These are phyloP conservation scores for Hylyphantes graminicola DNA, from an alignment of 1,140 invertebrate species.

Conservation along the genomic window DNA sequence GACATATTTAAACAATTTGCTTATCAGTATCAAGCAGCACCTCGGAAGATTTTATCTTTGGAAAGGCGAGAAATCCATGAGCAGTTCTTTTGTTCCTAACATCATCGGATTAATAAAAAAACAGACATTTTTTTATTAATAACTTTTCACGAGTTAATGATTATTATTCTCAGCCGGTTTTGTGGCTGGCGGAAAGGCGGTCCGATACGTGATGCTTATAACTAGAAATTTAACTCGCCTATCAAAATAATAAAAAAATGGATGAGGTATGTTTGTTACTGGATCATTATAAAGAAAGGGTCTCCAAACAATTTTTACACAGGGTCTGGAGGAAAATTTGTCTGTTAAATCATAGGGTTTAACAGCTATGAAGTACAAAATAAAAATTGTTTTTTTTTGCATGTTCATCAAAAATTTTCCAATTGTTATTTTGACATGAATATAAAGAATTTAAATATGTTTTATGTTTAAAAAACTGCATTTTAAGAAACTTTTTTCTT, in stretches of 20 bases:
- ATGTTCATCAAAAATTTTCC: too few species aligned
- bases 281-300: conserved; percentile 27
- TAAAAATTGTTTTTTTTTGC: too few species aligned
- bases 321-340: too few species aligned
- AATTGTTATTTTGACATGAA: too few species aligned
- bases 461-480: too few species aligned
- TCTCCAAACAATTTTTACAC: too few species aligned
- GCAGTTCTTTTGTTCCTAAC: conserved; percentile 43
- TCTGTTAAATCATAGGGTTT: too few species aligned
- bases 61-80: conserved; percentile 19
- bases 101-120: conserved; percentile 5
- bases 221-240: neutral
- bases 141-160: conserved; percentile 34
- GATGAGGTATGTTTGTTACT: conserved; percentile 22
- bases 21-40: neutral
- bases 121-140: neutral
- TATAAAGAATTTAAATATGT: too few species aligned
- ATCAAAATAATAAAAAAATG: neutral
- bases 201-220: conserved; percentile 14
- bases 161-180: conserved; percentile 37
- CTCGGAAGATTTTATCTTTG: conserved; percentile 28
- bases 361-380: too few species aligned
- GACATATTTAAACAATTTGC: neutral
- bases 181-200: conserved; percentile 11
- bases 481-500: too few species aligned